A percentile compares a stretch with the other conserved stretches of the same genome.
phyloP scores from a whole-genome alignment of 2,797 vertebrate species.

The Mormyrops attenuatus region DNA sequence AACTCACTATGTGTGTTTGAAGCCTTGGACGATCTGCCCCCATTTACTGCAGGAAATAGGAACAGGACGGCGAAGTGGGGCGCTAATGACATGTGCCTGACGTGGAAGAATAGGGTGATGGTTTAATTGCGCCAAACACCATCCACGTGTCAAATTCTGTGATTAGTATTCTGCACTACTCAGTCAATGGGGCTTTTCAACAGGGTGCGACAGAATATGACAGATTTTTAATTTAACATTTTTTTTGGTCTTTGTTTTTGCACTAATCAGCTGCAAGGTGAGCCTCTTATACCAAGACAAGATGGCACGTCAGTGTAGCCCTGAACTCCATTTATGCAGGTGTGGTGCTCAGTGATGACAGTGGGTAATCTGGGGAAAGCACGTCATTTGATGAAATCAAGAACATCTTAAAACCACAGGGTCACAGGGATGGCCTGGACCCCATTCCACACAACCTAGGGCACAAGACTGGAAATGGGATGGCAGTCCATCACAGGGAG shows the following conservation, averaged over 20 bases:
- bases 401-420: background rate
- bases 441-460: background rate
- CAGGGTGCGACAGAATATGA: background rate
- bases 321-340: background rate
- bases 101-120: background rate
- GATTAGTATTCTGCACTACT: background rate
- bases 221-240: background rate
- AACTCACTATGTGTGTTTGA: background rate
- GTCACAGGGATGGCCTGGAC: background rate
- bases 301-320: background rate
- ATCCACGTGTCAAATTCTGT: background rate
- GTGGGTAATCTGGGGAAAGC: background rate
- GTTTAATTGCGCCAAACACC: background rate
- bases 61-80: background rate
- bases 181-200: background rate
- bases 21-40: background rate
- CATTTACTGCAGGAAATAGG: background rate
- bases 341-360: background rate
- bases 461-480: background rate
- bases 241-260: background rate
- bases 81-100: background rate
- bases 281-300: background rate
- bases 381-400: background rate
- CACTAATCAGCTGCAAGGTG: background rate
- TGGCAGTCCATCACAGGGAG: background rate